phyloP scores from a whole-genome alignment of 2,797 vertebrate species.

The Gobionotothen gibberifrons region DNA sequence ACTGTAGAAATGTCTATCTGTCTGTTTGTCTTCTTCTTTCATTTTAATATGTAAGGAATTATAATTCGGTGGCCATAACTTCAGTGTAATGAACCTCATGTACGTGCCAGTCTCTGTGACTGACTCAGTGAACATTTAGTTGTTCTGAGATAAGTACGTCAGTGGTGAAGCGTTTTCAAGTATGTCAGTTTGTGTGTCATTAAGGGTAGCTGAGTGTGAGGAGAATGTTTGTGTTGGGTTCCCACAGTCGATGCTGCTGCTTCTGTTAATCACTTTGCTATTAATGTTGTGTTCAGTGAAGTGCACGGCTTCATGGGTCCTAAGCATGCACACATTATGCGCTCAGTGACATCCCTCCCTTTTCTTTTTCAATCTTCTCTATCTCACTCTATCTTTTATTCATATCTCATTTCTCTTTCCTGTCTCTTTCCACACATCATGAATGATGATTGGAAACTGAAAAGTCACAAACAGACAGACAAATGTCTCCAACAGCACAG shows the following conservation, averaged over 20 bases:
- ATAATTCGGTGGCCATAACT: too few relatives aligned
- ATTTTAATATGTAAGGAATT: too few relatives aligned
- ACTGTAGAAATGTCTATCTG: too few relatives aligned
- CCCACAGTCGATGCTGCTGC: conserved; percentile 15
- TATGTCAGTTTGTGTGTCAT: conserved; percentile 14
- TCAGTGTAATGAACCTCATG: not conserved
- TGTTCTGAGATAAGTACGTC: not conserved
- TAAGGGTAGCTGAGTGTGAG: not conserved
- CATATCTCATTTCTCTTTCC: conserved; percentile 13
- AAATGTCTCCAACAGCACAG: conserved; percentile 4
- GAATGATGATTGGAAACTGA: conserved; percentile 12
- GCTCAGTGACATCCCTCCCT: conserved; percentile 14
- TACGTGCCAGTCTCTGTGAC: not conserved
- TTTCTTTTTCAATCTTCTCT: conserved; percentile 14
- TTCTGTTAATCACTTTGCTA: conserved; percentile 38
- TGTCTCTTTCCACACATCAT: conserved; percentile 11
- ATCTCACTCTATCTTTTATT: conserved; percentile 29
- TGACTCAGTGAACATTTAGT: not conserved
- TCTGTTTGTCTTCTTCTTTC: too few relatives aligned
- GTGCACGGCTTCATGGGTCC: conserved; percentile 22
- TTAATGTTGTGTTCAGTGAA: conserved; percentile 35
- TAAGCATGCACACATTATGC: conserved; percentile 31
- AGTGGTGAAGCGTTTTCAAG: not conserved
- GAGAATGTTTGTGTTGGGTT: conserved; percentile 2
- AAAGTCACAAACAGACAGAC: conserved; percentile 19